Conservation (phyloP, 37 sponge, comb jelly and placozoan species). For the Amphimedon queenslandica region DNA sequence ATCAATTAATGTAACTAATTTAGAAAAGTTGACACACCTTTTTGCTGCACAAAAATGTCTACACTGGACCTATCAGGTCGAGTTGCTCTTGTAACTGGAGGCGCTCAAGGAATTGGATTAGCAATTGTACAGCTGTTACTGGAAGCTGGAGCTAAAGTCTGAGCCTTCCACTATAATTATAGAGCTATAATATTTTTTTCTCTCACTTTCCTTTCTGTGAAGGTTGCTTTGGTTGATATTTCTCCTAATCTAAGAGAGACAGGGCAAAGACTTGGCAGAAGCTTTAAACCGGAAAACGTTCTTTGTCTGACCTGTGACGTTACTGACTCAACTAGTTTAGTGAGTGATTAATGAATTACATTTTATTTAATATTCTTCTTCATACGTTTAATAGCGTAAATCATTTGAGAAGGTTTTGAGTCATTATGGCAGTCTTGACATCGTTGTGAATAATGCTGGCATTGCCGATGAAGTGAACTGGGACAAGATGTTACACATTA, state of each 20-base stretch:
- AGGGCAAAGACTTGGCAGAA: background rate
- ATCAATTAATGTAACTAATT: no score
- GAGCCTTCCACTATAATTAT: background rate
- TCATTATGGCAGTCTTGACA: slow-evolving; percentile 26
- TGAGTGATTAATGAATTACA: background rate
- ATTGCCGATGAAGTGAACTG: slow-evolving; percentile 62
- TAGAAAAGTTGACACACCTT: no score
- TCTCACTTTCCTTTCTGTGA: background rate
- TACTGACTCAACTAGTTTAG: slow-evolving; percentile 6
- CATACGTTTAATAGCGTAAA: background rate
- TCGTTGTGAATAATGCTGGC: slow-evolving; percentile 87
- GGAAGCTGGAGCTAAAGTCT: slow-evolving; percentile 52
- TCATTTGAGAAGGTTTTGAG: background rate
- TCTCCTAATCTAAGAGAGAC: background rate
- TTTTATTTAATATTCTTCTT: background rate
- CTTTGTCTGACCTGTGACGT: slow-evolving; percentile 33
- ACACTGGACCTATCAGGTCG: background rate
- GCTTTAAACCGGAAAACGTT: slow-evolving; percentile 2
- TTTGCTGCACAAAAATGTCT: no score
- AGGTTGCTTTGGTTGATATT: background rate
- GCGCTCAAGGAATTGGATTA: slow-evolving; percentile 73
- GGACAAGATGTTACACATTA: slow-evolving; percentile 51
- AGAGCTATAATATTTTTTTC: background rate
- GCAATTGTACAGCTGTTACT: slow-evolving; percentile 45
- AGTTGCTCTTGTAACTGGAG: slow-evolving; percentile 78